Evolutionary conservation across 2,113 vertebrate genomes (phyloP).

Genomic region (Illadopsis cleaveri): DNA sequence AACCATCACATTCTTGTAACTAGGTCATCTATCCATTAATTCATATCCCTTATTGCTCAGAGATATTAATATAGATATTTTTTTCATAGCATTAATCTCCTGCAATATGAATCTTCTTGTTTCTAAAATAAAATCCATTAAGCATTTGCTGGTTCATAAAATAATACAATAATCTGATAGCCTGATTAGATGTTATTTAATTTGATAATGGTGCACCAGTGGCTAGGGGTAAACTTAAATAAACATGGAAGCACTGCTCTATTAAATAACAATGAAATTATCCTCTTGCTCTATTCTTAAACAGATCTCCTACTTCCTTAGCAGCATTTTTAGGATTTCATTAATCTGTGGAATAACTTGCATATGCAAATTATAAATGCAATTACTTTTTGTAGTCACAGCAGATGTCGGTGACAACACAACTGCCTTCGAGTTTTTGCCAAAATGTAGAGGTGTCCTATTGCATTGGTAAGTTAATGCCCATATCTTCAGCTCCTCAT

Average conservation of each 20-base stretch:
- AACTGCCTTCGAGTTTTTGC: slow-evolving; percentile 33
- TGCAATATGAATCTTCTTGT: slow-evolving; percentile 29
- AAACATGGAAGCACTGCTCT: background rate
- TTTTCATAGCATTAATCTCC: slow-evolving; percentile 47
- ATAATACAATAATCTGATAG: slow-evolving; percentile 50
- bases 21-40: slow-evolving; percentile 65
- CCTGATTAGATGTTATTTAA: slow-evolving; percentile 56
- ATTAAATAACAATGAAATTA: slow-evolving; percentile 36
- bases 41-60: slow-evolving; percentile 32
- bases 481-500: background rate
- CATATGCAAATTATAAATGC: slow-evolving; percentile 40
- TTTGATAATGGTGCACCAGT: slow-evolving; percentile 48
- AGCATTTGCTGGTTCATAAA: slow-evolving; percentile 35
- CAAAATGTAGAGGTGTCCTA: slow-evolving; percentile 29
- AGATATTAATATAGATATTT: slow-evolving; percentile 54
- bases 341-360: background rate
- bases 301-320: slow-evolving; percentile 20
- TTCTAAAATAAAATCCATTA: slow-evolving; percentile 50
- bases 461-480: background rate
- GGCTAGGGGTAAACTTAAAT: background rate
- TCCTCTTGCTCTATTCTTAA: background rate
- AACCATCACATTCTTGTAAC: slow-evolving; percentile 31
- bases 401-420: background rate
- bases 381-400: slow-evolving; percentile 45
- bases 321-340: slow-evolving; percentile 51